These are phyloP conservation scores for Lordiphosa andalusiaca DNA, from an alignment of 2,888 invertebrate species.

Conservation along the genomic window DNA sequence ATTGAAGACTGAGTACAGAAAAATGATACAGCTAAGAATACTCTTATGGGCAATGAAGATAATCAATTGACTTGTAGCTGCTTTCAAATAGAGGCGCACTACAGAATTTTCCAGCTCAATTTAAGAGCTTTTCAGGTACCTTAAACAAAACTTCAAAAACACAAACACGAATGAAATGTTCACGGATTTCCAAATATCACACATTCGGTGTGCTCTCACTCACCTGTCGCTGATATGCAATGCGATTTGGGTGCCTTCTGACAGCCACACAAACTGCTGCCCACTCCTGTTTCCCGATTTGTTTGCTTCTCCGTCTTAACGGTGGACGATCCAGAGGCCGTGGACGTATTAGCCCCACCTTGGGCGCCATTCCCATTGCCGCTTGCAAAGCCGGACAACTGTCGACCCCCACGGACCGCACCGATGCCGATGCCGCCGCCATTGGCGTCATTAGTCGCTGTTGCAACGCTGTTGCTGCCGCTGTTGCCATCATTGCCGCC, in stretches of 20 bases:
- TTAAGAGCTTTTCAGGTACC: too few species aligned
- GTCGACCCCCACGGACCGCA: slow-evolving; percentile 20
- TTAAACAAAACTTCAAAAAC: too few species aligned
- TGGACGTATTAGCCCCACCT: slow-evolving; percentile 37
- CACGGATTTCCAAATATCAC: too few species aligned
- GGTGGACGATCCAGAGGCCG: slow-evolving; percentile 19
- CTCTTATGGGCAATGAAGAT: too few species aligned
- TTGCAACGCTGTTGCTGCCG: slow-evolving; percentile 27
- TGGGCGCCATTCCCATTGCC: slow-evolving; percentile 40
- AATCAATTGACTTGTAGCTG: too few species aligned
- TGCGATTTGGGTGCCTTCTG: slow-evolving; percentile 80
- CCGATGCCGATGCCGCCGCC: slow-evolving; percentile 11
- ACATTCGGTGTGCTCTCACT: slow-evolving; percentile 30
- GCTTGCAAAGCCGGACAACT: slow-evolving; percentile 33
- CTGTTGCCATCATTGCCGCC: slow-evolving; percentile 44
- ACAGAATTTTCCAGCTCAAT: too few species aligned
- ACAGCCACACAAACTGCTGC: slow-evolving; percentile 78
- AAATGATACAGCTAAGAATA: too few species aligned
- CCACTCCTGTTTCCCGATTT: slow-evolving; percentile 60
- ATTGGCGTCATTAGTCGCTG: slow-evolving; percentile 19
- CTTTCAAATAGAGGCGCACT: too few species aligned
- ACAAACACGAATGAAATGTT: too few species aligned
- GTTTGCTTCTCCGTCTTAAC: slow-evolving; percentile 72
- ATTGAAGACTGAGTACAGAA: too few species aligned
- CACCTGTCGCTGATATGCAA: slow-evolving; percentile 81